These are phyloP conservation scores for Scolopax mira DNA, from an alignment of 2,113 vertebrate genomes.

Conservation along the genomic window DNA sequence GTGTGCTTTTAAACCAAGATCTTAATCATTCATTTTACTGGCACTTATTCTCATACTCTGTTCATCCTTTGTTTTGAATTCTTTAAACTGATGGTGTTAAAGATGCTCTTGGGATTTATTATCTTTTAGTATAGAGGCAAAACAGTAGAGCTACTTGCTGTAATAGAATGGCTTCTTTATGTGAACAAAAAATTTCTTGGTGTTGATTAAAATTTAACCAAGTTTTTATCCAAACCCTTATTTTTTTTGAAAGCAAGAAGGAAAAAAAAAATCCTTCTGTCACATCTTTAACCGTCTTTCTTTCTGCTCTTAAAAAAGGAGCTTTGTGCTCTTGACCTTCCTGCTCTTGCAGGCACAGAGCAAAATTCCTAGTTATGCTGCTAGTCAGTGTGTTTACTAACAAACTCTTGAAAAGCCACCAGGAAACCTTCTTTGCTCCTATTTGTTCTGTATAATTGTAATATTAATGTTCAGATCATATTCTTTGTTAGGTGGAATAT, in stretches of 20 bases:
- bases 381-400: constrained; percentile 7
- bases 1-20: not conserved
- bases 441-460: not conserved
- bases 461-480: not conserved
- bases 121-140: not conserved
- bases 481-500: not conserved
- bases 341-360: not conserved
- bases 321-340: constrained; percentile 19
- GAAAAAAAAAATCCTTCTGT: not conserved
- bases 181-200: not conserved
- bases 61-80: not conserved
- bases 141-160: not conserved
- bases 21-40: not conserved
- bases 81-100: not conserved
- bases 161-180: not conserved
- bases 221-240: not conserved
- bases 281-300: not conserved
- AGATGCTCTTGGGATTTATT: not conserved
- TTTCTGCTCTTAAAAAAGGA: not conserved
- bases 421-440: not conserved
- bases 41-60: not conserved
- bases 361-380: not conserved
- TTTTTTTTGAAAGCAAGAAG: not conserved
- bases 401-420: not conserved
- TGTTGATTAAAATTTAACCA: not conserved